Evolutionary conservation across 2,797 vertebrate genomes (phyloP).

Genomic region (Catamblyrhynchus diadema): DNA sequence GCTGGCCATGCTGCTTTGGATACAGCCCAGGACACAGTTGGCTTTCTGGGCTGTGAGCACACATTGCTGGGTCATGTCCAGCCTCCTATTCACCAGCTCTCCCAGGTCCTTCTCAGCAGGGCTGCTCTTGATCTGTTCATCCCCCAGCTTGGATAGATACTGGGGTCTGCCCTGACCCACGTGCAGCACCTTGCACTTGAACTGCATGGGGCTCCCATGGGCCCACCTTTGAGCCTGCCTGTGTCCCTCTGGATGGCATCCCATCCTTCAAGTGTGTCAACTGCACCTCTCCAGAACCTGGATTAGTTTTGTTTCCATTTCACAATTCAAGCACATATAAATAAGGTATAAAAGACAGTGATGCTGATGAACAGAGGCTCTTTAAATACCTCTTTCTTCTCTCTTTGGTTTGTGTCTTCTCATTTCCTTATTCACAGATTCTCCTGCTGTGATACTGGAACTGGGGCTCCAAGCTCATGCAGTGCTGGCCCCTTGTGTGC

Average conservation of each 20-base stretch:
- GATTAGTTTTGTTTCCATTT: not conserved
- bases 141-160: not conserved
- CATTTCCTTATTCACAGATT: not conserved
- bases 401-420: not conserved
- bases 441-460: constrained; percentile 4
- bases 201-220: not conserved
- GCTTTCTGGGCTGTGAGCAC: not conserved
- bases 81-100: not conserved
- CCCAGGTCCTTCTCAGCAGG: accelerated
- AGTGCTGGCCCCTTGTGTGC: not conserved
- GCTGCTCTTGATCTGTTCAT: not conserved
- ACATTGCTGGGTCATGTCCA: not conserved
- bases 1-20: not conserved
- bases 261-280: not conserved
- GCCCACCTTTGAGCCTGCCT: not conserved
- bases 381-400: not conserved
- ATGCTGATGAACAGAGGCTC: not conserved
- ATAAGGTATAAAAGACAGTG: not conserved
- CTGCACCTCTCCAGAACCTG: not conserved
- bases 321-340: not conserved
- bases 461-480: constrained; percentile 8
- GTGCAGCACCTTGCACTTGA: not conserved
- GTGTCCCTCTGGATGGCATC: not conserved
- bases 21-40: not conserved
- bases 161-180: not conserved